A percentile compares a stretch with the other conserved stretches of the same genome.
Evolutionary conservation across 2,797 vertebrate species (phyloP).

Genomic region (Platalea minor): DNA sequence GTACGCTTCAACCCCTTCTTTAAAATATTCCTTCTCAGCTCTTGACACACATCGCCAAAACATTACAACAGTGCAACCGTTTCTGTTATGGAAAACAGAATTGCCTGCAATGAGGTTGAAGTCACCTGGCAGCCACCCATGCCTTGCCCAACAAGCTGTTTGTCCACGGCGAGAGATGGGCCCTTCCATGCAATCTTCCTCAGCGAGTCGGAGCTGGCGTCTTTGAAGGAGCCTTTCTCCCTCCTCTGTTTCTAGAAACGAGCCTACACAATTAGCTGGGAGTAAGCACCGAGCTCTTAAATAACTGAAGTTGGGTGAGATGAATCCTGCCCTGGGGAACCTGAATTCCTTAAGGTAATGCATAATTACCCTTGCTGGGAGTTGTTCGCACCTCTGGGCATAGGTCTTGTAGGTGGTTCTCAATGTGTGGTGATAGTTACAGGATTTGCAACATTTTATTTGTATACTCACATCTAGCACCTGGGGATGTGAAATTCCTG

Average conservation of each 20-base stretch:
- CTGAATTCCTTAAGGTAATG: neutral
- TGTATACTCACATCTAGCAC: neutral
- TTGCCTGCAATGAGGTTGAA: neutral
- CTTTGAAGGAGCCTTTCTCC: neutral
- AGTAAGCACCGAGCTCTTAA: neutral
- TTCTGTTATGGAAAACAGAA: neutral
- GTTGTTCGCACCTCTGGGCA: neutral
- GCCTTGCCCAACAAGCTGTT: neutral
- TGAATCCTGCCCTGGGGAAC: neutral
- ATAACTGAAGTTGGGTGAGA: neutral
- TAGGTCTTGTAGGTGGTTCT: neutral
- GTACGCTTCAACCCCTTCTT: neutral
- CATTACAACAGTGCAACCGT: neutral
- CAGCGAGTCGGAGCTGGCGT: neutral
- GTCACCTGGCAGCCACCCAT: neutral
- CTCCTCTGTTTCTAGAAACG: neutral
- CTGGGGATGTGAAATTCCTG: neutral
- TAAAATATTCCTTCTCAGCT: neutral
- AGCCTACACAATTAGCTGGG: neutral
- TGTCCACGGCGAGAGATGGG: neutral
- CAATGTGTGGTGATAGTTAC: neutral
- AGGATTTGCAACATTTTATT: constrained; percentile 1
- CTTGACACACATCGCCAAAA: neutral
- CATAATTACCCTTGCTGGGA: neutral
- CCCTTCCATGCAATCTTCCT: neutral